Evolutionary conservation across 2,113 vertebrate species (phyloP).

Genomic region (Mustela lutreola): DNA sequence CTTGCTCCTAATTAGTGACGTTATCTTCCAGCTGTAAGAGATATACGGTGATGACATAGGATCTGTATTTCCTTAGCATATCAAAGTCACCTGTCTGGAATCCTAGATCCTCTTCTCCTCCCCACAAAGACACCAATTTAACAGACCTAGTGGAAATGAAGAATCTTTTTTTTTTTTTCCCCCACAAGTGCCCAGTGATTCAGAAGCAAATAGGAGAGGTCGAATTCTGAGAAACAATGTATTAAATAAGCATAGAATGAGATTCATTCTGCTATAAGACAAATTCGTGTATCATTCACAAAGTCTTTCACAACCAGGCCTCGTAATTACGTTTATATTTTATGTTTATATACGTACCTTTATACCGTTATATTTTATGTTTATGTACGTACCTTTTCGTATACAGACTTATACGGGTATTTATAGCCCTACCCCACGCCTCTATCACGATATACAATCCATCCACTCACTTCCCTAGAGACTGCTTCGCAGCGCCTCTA

Average conservation of each 20-base stretch:
- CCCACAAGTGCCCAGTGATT: neutral
- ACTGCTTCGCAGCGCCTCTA: neutral
- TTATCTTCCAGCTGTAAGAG: neutral
- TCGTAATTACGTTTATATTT: neutral
- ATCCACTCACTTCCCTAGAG: neutral
- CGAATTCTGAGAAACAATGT: neutral
- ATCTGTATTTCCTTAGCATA: neutral
- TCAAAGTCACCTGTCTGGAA: neutral
- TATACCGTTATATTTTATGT: neutral
- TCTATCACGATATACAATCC: neutral
- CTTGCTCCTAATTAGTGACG: neutral
- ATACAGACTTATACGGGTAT: neutral
- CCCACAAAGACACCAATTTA: neutral
- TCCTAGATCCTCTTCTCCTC: neutral
- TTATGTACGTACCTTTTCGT: neutral
- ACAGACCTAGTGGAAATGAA: neutral
- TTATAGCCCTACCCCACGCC: neutral
- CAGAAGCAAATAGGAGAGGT: neutral
- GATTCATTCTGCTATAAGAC: neutral
- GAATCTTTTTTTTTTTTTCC: neutral
- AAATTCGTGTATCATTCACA: neutral
- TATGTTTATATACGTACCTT: neutral
- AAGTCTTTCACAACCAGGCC: neutral
- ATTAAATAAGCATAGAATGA: neutral
- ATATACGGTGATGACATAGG: neutral